phyloP scores from a whole-genome alignment of 2,797 vertebrate genomes.

The Acridotheres tristis region DNA sequence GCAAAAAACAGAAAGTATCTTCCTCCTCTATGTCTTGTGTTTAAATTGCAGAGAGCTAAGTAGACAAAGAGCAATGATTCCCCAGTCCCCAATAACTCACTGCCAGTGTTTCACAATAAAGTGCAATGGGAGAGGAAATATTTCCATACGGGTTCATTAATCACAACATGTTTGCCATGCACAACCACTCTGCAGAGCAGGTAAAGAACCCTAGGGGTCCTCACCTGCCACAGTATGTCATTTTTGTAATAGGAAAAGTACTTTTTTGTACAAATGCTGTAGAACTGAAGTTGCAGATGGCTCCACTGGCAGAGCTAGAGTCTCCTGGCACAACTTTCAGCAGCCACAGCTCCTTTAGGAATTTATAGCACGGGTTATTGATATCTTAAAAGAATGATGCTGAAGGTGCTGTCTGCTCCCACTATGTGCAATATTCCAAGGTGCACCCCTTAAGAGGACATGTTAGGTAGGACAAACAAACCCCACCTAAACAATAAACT shows the following conservation, averaged over 20 bases:
- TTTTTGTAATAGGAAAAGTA: conserved; percentile 15
- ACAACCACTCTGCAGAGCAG: conserved; percentile 41
- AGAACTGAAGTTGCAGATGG: conserved; percentile 51
- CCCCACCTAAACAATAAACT: not conserved
- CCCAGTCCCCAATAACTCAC: conserved; percentile 52
- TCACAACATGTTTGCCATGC: conserved; percentile 55
- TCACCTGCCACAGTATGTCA: conserved; percentile 27
- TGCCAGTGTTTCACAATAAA: conserved; percentile 58
- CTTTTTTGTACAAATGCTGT: conserved; percentile 41
- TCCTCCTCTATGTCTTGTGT: not conserved
- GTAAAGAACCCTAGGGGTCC: conserved; percentile 37
- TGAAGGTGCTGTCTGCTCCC: not conserved
- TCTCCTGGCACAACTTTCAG: conserved; percentile 1
- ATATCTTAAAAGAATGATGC: not conserved
- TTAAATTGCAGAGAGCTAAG: conserved; percentile 32
- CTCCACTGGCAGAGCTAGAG: conserved; percentile 25
- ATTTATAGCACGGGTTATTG: not conserved
- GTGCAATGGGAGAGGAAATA: conserved; percentile 59
- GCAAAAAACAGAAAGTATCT: conserved; percentile 4
- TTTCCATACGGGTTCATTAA: conserved; percentile 64
- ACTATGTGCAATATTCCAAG: not conserved
- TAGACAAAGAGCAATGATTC: conserved; percentile 59
- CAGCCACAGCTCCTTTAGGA: not conserved
- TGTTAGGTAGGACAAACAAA: not conserved
- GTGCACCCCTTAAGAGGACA: not conserved